Evolutionary conservation across 2,113 vertebrate species (phyloP).

Genomic region (Lichenostomus cassidix): DNA sequence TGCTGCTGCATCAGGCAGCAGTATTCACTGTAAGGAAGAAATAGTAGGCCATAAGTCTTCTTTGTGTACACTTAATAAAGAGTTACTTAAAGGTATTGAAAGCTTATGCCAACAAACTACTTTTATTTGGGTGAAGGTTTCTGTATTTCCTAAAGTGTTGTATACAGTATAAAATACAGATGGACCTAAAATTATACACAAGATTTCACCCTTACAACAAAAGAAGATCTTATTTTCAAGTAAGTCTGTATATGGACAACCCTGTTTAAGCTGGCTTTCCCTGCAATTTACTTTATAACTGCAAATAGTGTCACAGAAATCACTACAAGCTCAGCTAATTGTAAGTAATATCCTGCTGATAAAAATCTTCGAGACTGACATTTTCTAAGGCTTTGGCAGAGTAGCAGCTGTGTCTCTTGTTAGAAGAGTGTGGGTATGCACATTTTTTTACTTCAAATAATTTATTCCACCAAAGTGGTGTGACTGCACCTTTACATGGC

Average conservation of each 20-base stretch:
- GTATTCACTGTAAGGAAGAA: neutral
- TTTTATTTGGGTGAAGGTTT: neutral
- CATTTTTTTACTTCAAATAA: neutral
- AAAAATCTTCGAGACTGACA: neutral
- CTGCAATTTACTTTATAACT: neutral
- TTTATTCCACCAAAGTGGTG: neutral
- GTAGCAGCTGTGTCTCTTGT: neutral
- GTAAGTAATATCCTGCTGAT: neutral
- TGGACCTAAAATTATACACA: neutral
- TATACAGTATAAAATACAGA: neutral
- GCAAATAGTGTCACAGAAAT: neutral
- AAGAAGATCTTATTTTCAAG: neutral
- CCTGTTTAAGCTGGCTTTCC: neutral
- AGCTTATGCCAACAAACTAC: neutral
- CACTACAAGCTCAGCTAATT: neutral
- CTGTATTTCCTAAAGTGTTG: neutral
- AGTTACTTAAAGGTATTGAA: conserved; percentile 22
- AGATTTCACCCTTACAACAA: neutral
- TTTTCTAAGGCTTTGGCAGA: neutral
- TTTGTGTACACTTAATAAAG: neutral
- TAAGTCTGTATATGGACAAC: neutral
- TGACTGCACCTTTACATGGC: neutral
- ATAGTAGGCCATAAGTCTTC: neutral
- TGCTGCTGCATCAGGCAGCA: neutral
- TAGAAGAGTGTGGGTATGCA: neutral